Base-by-base conservation (phyloP, 2,113 vertebrate genomes). In the Nycticryphes semicollaris region DNA sequence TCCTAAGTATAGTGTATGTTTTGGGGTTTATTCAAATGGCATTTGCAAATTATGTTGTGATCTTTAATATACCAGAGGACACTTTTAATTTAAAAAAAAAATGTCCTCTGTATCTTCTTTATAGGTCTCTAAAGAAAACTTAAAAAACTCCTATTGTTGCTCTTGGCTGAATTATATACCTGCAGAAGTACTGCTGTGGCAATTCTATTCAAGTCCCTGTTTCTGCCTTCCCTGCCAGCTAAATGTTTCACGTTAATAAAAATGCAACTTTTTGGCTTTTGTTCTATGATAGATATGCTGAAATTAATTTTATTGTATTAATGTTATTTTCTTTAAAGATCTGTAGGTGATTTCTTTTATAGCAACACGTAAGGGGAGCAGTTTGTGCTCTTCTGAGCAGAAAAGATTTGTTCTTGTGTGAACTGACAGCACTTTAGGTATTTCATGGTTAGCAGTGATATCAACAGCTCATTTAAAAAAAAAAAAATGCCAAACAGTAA, bases 401-500 rank as follows among this genome's bases (percentile, higher is more conserved):
- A 62, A 30, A 81, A 94, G 76, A 18, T 73, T 57, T 76, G 10
- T 18, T 89, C 68, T 84, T 4, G 4, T n/a, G 50, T 25, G 64
- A 95, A 69, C 62, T 45, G 76, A 72, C 57, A 28, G 20, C 48
- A 8, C 83, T 80, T 67, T 4, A 56, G 72, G 1, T 92, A 39
- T n/a, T 85, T 79, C 45, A 10, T 24, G 57, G n/a, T 80, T 91
- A 10, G 39, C 1, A 4, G 27, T 62, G 66, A 86, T 92, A 89
- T 84, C 75, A 90, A 57, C 73, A 88, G 41, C 84, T 91, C 80
- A 67, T 94, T 95, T 82, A 84, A 89, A 72, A 53, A 62, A 37
- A 84, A 84, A 87, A 72, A 48, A 57, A 37, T 94, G 66, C 11
- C 3, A 35, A 84, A 59, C 27, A 41, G 77, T 67, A 76, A 77